A percentile compares a stretch with the other conserved stretches of the same genome.
Evolutionary conservation across 1,140 invertebrate genomes (phyloP).

Genomic region (Ceratina japonica): DNA sequence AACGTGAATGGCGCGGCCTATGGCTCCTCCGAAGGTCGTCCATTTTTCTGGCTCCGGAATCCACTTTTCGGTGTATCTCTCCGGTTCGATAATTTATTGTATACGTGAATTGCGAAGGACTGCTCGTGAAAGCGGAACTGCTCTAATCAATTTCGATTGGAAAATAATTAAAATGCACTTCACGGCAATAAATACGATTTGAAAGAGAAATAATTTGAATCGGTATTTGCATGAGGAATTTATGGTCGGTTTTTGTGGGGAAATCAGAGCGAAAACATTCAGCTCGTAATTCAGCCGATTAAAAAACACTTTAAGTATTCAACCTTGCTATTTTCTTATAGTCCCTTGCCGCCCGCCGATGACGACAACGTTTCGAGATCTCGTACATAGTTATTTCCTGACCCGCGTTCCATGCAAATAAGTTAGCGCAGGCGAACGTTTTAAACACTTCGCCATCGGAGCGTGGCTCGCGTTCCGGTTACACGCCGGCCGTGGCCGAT

Average conservation of each 20-base stretch:
- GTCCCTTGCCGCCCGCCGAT: background rate
- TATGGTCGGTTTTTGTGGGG: no score
- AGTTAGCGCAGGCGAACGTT: conserved; percentile 40
- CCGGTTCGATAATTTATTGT: background rate
- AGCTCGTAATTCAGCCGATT: no score
- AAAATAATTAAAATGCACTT: no score
- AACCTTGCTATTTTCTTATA: no score
- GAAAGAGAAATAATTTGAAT: no score
- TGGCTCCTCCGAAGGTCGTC: conserved; percentile 37
- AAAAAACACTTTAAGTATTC: no score
- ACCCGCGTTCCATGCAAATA: conserved; percentile 47
- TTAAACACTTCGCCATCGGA: conserved; percentile 31
- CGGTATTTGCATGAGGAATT: no score
- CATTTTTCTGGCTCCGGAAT: conserved; percentile 19
- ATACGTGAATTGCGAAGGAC: background rate
- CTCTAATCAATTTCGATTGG: no score
- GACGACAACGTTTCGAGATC: conserved; percentile 15
- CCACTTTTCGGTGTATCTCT: background rate
- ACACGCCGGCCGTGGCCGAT: conserved; percentile 31
- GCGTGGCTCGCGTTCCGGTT: background rate
- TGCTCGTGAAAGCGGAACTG: background rate
- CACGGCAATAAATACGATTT: no score
- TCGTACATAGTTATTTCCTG: conserved; percentile 20
- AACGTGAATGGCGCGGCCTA: conserved; percentile 25
- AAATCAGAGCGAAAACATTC: no score